A percentile compares a stretch with the other conserved stretches of the same genome.
Evolutionary conservation across 2,797 vertebrate species (phyloP).

Genomic region (Enteromius paludinosus): DNA sequence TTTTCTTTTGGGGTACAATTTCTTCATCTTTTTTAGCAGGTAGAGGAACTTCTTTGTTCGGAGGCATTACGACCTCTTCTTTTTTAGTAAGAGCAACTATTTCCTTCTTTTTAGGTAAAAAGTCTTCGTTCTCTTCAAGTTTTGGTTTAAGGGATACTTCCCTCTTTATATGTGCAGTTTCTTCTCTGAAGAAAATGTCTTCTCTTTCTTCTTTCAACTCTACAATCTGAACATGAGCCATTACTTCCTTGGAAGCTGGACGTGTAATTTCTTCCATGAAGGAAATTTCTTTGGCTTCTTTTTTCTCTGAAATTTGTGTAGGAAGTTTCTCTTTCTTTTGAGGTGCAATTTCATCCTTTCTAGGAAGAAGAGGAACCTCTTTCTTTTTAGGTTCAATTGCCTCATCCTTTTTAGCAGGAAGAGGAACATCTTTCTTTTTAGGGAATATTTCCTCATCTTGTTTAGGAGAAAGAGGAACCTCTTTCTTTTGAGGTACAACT

Average conservation of each 20-base stretch:
- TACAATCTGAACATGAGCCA: background rate
- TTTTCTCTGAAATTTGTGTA: constrained; percentile 15
- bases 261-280: background rate
- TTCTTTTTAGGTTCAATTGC: background rate
- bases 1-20: constrained; percentile 67
- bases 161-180: background rate
- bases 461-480: background rate
- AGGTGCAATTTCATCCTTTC: constrained; percentile 23
- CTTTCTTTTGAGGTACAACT: background rate
- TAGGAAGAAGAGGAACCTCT: background rate
- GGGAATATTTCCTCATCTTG: too few relatives aligned
- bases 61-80: constrained; percentile 6
- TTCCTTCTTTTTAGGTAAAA: constrained; percentile 13
- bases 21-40: constrained; percentile 34
- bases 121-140: constrained; percentile 31
- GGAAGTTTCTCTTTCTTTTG: constrained; percentile 7
- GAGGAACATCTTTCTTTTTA: too few relatives aligned
- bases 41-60: constrained; percentile 10
- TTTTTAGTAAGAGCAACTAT: constrained; percentile 21
- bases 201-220: constrained; percentile 17
- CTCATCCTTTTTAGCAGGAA: constrained; percentile 7
- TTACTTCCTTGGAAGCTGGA: constrained; percentile 2
- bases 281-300: background rate
- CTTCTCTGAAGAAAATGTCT: constrained; percentile 32
- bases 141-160: background rate